Base-by-base conservation (phyloP, 2,113 vertebrate species). In the Oncorhynchus nerka region DNA sequence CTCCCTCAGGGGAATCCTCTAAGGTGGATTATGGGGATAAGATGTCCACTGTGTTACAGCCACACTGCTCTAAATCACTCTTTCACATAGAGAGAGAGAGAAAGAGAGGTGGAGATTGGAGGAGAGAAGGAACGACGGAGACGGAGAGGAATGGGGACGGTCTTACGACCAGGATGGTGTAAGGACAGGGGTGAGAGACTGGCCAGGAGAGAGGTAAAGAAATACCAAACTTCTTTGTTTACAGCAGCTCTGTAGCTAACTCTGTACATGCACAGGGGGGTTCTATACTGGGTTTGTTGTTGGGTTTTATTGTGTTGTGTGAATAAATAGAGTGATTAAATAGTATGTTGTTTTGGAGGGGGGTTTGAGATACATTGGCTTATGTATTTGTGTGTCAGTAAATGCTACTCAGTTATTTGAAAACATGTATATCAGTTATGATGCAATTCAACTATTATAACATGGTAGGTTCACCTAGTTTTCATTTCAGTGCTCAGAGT, bases 11-110 rank as follows among this genome's bases (percentile, higher is more conserved):
- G 70, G 84, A 93, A 93, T 93, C 92, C 92, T 92, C 87, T 94
- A 93, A 76, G 77, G 71, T 82, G 90, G 93, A 92, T 93, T 92
- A 93, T 79, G 81, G 82, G 79, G 87, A 89, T 91, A 89, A 87
- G 84, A 90, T 91, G 79, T 85, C 86, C 75, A 71, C 74, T 74
- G 76, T 72, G 51, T 4, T 51, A 34, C 76, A 65, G 59, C 28
- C 62, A 78, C 71, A 49, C 62, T 15, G 81, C 80, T 79, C 81
- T 62, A 73, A 81, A 85, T 67, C 51, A 55, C 66, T 34, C 30
- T 34, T 34, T 30, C 39, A 70, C 49, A 71, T 78, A 68, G n/a
- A 34, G 74, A 76, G 45, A 82, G 49, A 75, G 30, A 22, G n/a
- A 71, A 45, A 71, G 7, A 71, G 5, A 69, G 24, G 30, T 20